Evolutionary conservation across 2,113 vertebrate genomes (phyloP), one percentile per base, ranked within the genome.

Genomic region (Scalopus aquaticus): DNA sequence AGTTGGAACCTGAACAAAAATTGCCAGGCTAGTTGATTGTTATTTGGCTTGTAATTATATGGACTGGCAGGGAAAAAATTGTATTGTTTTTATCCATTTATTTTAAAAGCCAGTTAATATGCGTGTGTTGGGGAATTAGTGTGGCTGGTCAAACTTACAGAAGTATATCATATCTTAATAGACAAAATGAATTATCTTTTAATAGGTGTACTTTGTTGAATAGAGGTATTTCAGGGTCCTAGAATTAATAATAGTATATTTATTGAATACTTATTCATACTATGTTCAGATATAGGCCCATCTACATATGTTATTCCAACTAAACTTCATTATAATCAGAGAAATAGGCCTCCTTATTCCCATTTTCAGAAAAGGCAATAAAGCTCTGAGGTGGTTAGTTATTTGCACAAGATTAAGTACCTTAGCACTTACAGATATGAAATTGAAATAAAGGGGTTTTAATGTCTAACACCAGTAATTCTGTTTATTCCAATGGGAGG

Each of bases 1-100:
- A 78, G 54, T 79, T 97, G 96, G 87, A 80, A 93, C 42, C 72
- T 78, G 79, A 93, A 91, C 73, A 95, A 95, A 96, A 96, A 51
- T 46, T 93, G 73, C 88, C 78, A 83, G 93, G 67, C 94, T 96
- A 95, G 89, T 95, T 96, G 80, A 90, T 70, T 94, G 60, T 82
- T 95, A 39, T 92, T 95, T 95, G 93, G 39, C 70, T 91, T 94
- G 78, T 62, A 95, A 88, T 83, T 95, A 80, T 44, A 65, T n/a
- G 20, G 44, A 73, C 56, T 86, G 44, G n/a, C 70, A 82, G 58
- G 76, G 58, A 67, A 93, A 60, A 35, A 67, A n/a, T 10, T 30
- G 88, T 89, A 76, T 91, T 90, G 24, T 35, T 95, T 87, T 69
- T 69, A 78, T 49, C 24, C 56, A 72, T 87, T 86, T 95, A 49